Conservation (phyloP, 2,113 vertebrate species). For the Dendropsophus ebraccatus region DNA sequence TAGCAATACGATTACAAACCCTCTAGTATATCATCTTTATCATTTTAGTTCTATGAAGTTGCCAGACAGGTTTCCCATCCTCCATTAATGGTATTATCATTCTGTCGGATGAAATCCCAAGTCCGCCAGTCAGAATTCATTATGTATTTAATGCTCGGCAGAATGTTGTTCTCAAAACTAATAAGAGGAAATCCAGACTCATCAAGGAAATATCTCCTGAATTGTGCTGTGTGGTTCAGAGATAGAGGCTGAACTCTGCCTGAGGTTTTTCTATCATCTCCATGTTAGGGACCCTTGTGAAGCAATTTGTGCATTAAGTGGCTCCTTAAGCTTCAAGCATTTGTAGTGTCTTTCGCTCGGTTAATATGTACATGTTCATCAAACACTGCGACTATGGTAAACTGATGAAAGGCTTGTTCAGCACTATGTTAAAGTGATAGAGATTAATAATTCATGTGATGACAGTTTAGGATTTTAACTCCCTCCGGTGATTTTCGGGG, state of each 20-base stretch:
- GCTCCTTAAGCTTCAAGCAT: constrained; percentile 5
- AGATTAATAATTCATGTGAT: background rate
- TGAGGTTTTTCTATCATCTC: constrained; percentile 23
- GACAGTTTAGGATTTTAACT: background rate
- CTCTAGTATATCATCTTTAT: background rate
- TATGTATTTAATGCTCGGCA: constrained; percentile 55
- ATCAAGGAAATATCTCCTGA: constrained; percentile 42
- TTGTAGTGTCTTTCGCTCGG: background rate
- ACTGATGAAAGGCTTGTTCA: background rate
- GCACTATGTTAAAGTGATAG: background rate
- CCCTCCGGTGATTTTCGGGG: background rate
- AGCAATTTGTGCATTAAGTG: constrained; percentile 33
- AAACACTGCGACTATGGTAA: background rate
- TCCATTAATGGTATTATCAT: constrained; percentile 49
- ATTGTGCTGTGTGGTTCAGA: background rate
- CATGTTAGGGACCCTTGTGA: background rate
- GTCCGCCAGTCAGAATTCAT: constrained; percentile 48
- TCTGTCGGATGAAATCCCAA: constrained; percentile 50
- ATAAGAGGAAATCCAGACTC: constrained; percentile 55
- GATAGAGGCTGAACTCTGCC: constrained; percentile 31
- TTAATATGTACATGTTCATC: constrained; percentile 4
- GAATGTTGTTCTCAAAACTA: constrained; percentile 56
- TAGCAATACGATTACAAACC: background rate
- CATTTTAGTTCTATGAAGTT: background rate
- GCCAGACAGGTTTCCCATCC: constrained; percentile 38